phyloP scores from a whole-genome alignment of 2,888 invertebrate species.

The Lepeophtheirus nordmannii region DNA sequence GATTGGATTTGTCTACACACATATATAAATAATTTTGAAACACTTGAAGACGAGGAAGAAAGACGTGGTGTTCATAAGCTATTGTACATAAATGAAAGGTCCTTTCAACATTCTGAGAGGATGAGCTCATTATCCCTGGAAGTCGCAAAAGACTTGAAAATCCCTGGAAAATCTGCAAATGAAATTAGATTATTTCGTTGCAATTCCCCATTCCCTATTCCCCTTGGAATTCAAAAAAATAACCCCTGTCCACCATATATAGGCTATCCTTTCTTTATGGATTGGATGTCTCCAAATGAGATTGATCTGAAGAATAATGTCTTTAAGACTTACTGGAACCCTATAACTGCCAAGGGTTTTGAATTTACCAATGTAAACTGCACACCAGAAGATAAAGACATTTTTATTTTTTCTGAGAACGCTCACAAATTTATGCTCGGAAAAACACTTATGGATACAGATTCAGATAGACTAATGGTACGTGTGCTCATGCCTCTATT shows the following conservation, averaged over 20 bases:
- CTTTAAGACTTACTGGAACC: not conserved
- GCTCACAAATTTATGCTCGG: not conserved
- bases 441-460: not conserved
- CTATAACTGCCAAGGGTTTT: not conserved
- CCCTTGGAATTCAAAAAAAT: not conserved
- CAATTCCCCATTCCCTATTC: not conserved
- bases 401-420: not conserved
- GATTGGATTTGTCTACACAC: not conserved
- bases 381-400: not conserved
- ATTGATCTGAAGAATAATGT: not conserved
- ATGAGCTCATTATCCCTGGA: not conserved
- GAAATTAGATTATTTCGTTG: not conserved
- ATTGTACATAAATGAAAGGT: not conserved
- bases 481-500: not conserved
- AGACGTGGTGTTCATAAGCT: not conserved
- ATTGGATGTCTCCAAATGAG: not conserved
- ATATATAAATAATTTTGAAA: not conserved
- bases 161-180: not conserved
- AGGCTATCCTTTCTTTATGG: not conserved
- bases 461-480: not conserved
- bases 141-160: not conserved
- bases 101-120: not conserved
- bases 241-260: not conserved
- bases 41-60: not conserved
- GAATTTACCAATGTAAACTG: not conserved